Evolutionary conservation across 2,797 vertebrate genomes (phyloP).

Genomic region (Cirrhinus molitorella): DNA sequence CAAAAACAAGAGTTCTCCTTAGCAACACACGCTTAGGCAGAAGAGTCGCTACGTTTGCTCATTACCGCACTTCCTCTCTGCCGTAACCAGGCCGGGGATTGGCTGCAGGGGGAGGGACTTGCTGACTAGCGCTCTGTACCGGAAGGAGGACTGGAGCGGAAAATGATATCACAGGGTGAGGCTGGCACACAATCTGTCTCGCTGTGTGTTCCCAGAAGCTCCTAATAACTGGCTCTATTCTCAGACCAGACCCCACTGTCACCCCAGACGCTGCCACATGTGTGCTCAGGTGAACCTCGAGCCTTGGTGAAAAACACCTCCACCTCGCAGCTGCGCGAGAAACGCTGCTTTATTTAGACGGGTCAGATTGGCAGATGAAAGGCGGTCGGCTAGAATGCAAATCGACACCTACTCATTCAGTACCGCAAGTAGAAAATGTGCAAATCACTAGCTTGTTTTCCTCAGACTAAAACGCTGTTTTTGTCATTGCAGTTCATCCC

Average conservation of each 20-base stretch:
- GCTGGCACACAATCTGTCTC: constrained; percentile 29
- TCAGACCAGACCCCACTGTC: constrained; percentile 9
- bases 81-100: constrained; percentile 50
- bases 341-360: constrained; percentile 31
- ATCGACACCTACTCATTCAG: constrained; percentile 34
- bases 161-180: constrained; percentile 55
- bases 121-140: constrained; percentile 52
- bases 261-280: constrained; percentile 31
- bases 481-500: constrained; percentile 73
- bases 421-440: constrained; percentile 14
- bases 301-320: background rate
- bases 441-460: background rate
- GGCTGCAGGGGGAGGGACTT: constrained; percentile 53
- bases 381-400: constrained; percentile 41
- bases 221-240: constrained; percentile 35
- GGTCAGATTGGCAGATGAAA: constrained; percentile 45
- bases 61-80: constrained; percentile 56
- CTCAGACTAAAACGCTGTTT: constrained; percentile 14
- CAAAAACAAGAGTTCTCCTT: background rate
- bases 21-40: constrained; percentile 17
- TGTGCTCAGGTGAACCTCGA: constrained; percentile 45
- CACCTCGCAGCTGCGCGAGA: background rate
- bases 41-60: constrained; percentile 59
- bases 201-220: constrained; percentile 32
- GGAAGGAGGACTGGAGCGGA: constrained; percentile 57